Percentiles rank a stretch among this genome's conserved stretches.
phyloP scores from a whole-genome alignment of 53 echinoderm and acorn worm genomes.

The Zoroaster sp. region DNA sequence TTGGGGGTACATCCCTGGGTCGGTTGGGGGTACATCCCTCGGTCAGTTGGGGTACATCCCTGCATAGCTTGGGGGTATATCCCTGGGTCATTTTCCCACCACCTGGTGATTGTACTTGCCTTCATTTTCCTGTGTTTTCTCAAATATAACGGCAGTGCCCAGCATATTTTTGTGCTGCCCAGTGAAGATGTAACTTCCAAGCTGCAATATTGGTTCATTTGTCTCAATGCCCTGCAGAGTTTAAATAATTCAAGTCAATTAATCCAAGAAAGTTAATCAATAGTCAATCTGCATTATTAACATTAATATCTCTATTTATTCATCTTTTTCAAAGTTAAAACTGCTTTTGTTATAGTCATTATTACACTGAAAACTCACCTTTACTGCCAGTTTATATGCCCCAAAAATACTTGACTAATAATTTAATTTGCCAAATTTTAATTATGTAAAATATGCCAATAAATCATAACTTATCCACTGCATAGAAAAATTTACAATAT shows the following conservation, averaged over 20 bases:
- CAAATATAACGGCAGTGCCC: conserved; percentile 91
- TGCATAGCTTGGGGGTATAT: background rate
- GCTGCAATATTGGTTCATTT: conserved; percentile 77
- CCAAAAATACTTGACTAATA: too few relatives aligned
- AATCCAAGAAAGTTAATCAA: background rate
- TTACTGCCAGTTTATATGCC: too few relatives aligned
- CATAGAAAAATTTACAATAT: too few relatives aligned
- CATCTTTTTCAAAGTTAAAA: too few relatives aligned
- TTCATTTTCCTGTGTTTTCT: conserved; percentile 29
- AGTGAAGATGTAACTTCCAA: conserved; percentile 80
- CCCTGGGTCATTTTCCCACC: background rate
- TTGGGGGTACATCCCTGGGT: background rate
- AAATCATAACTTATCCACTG: too few relatives aligned
- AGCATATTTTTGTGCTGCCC: conserved; percentile 81
- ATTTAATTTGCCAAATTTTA: too few relatives aligned
- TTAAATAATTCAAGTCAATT: background rate
- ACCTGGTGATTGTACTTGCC: conserved; percentile 9
- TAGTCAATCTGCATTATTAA: too few relatives aligned
- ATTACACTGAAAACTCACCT: too few relatives aligned
- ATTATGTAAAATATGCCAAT: too few relatives aligned
- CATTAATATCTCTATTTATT: too few relatives aligned
- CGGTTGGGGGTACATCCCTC: background rate
- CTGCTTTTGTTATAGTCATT: too few relatives aligned
- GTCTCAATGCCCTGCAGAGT: conserved; percentile 77
- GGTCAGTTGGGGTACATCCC: background rate